phyloP scores from a whole-genome alignment of 2,888 invertebrate species.

The Sarcophaga variegata region DNA sequence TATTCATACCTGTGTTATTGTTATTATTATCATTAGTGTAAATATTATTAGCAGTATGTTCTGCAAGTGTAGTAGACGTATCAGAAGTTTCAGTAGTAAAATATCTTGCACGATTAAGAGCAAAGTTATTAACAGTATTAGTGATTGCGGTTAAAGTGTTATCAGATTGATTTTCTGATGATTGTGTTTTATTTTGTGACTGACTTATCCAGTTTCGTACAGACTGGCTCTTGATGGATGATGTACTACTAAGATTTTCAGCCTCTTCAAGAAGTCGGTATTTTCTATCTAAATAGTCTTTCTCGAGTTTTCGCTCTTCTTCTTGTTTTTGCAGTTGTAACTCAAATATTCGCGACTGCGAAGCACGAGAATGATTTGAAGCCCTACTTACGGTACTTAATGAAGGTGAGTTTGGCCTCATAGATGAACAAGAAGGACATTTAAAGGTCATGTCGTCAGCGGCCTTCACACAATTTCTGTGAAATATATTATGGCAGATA shows the following conservation, averaged over 20 bases:
- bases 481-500: slow-evolving; percentile 21
- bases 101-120: no score
- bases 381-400: slow-evolving; percentile 9
- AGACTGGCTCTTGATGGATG: slow-evolving; percentile 3
- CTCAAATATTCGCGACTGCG: slow-evolving; percentile 6
- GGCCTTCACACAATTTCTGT: slow-evolving; percentile 22
- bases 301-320: slow-evolving; percentile 29
- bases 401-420: slow-evolving; percentile 15
- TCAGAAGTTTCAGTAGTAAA: no score
- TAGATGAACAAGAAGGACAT: slow-evolving; percentile 13
- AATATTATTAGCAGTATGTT: no score
- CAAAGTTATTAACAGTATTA: no score
- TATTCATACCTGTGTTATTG: neutral
- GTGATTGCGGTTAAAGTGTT: no score
- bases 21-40: neutral
- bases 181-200: no score
- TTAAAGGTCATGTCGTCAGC: slow-evolving; percentile 1
- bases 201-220: no score
- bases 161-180: no score
- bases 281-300: slow-evolving; percentile 40
- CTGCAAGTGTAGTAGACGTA: no score
- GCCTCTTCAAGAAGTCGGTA: slow-evolving; percentile 51
- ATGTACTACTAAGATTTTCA: slow-evolving; percentile 13
- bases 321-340: slow-evolving; percentile 14
- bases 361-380: no score